Evolutionary conservation across 1,140 invertebrate genomes (phyloP).

Genomic region (Drosophila obscura): DNA sequence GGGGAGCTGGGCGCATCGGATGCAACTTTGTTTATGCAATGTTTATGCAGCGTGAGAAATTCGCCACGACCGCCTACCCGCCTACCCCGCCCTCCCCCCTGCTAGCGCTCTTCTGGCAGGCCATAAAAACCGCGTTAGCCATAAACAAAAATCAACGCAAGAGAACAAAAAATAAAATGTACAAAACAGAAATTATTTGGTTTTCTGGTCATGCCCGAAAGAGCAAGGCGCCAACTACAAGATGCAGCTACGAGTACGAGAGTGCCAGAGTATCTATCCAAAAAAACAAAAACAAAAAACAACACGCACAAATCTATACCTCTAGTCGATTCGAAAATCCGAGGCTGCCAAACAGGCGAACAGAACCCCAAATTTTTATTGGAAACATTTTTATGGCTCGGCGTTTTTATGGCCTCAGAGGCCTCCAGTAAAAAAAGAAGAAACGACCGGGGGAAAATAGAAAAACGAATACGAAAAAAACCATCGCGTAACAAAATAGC

Average conservation of each 20-base stretch:
- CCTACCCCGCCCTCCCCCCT: slow-evolving; percentile 1
- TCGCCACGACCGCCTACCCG: slow-evolving; percentile 28
- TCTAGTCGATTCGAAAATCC: slow-evolving; percentile 21
- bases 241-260: slow-evolving; percentile 17
- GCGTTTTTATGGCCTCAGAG: slow-evolving; percentile 58
- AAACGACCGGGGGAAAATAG: slow-evolving; percentile 15
- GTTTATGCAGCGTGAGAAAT: slow-evolving; percentile 59
- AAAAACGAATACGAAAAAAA: slow-evolving; percentile 28
- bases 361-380: slow-evolving; percentile 56
- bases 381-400: slow-evolving; percentile 68
- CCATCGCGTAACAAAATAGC: slow-evolving; percentile 55
- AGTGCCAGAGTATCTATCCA: slow-evolving; percentile 12
- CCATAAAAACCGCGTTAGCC: slow-evolving; percentile 55
- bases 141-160: slow-evolving; percentile 37
- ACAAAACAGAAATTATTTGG: slow-evolving; percentile 73
- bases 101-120: slow-evolving; percentile 23
- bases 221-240: slow-evolving; percentile 62
- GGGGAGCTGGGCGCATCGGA: background rate
- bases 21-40: slow-evolving; percentile 57
- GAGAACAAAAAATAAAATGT: slow-evolving; percentile 23
- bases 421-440: slow-evolving; percentile 50
- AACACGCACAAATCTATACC: no score
- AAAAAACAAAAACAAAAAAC: no score
- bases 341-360: slow-evolving; percentile 15
- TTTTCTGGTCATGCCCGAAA: slow-evolving; percentile 72